These are phyloP conservation scores for Ptycholaimellus sp. DNA, from an alignment of 2,888 invertebrate species.

Conservation along the genomic window DNA sequence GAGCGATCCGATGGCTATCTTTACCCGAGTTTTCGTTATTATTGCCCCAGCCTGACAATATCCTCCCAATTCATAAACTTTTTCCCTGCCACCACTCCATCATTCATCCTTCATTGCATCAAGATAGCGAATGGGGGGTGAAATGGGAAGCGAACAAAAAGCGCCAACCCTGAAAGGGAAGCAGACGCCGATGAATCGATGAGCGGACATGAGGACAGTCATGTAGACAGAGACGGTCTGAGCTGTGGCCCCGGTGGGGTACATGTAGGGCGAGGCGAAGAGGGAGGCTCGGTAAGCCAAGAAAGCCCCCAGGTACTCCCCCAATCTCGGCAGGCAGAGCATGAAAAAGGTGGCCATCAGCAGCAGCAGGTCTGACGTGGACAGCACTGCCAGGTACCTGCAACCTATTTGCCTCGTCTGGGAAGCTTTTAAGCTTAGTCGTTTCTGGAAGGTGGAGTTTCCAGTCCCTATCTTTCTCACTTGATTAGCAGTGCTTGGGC, in stretches of 20 bases:
- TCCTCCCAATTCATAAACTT: no score
- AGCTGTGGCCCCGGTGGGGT: slow-evolving; percentile 12
- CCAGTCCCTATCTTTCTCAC: no score
- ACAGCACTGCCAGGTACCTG: slow-evolving; percentile 28
- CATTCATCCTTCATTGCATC: no score
- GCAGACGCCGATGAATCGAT: slow-evolving; percentile 43
- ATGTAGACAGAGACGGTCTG: slow-evolving; percentile 28
- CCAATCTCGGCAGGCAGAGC: slow-evolving; percentile 44
- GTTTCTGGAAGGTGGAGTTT: no score
- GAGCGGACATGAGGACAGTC: slow-evolving; percentile 43
- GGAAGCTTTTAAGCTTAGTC: no score
- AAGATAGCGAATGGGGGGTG: no score
- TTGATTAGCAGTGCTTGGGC: no score
- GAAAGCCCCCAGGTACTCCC: slow-evolving; percentile 11
- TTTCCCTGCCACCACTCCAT: no score
- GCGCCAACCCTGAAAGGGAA: slow-evolving; percentile 27
- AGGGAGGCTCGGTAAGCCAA: no score
- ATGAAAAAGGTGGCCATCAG: slow-evolving; percentile 37
- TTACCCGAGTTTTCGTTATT: slow-evolving; percentile 26
- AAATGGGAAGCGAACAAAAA: no score
- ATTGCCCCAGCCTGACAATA: slow-evolving; percentile 26
- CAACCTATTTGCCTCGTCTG: no score
- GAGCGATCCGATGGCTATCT: slow-evolving; percentile 24
- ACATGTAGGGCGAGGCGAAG: slow-evolving; percentile 12
- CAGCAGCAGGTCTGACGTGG: slow-evolving; percentile 23